phyloP scores from a whole-genome alignment of 2,888 invertebrate species.

The Chromoteleia sp. region DNA sequence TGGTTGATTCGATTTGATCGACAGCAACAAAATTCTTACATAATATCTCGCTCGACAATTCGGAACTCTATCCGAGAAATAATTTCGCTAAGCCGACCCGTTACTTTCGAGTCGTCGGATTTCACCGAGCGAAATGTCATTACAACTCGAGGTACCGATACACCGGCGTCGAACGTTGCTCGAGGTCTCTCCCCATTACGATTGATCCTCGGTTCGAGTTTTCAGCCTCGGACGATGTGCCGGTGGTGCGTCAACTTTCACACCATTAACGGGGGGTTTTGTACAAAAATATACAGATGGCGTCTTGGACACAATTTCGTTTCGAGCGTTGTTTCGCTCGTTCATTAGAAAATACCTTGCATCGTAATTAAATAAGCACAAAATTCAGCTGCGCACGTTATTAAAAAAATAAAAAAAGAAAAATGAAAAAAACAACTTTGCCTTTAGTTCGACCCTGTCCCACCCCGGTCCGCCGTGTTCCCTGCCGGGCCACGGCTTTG shows the following conservation, averaged over 20 bases:
- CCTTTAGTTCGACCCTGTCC: too few species aligned
- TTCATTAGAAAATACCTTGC: constrained; percentile 6
- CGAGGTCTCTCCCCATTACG: not conserved
- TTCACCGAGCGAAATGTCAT: too few species aligned
- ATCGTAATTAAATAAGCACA: not conserved
- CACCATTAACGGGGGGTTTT: constrained; percentile 9
- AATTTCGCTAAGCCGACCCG: too few species aligned
- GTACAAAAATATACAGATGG: constrained; percentile 45
- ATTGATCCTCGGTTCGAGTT: constrained; percentile 11
- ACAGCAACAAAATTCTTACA: too few species aligned
- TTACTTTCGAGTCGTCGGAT: not conserved
- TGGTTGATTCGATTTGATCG: too few species aligned
- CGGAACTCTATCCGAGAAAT: too few species aligned
- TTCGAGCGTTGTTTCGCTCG: not conserved
- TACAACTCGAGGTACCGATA: not conserved
- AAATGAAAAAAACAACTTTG: too few species aligned
- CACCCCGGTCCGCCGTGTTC: too few species aligned
- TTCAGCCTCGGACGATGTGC: not conserved
- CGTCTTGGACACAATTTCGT: constrained; percentile 10
- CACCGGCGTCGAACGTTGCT: not conserved
- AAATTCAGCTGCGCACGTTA: too few species aligned
- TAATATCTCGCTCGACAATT: too few species aligned
- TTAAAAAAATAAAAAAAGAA: too few species aligned
- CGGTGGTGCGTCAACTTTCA: not conserved
- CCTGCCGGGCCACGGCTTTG: not conserved